Percentiles rank a stretch among this genome's conserved stretches.
Conservation (phyloP, 2,797 vertebrate species). For the Chrosomus eos region DNA sequence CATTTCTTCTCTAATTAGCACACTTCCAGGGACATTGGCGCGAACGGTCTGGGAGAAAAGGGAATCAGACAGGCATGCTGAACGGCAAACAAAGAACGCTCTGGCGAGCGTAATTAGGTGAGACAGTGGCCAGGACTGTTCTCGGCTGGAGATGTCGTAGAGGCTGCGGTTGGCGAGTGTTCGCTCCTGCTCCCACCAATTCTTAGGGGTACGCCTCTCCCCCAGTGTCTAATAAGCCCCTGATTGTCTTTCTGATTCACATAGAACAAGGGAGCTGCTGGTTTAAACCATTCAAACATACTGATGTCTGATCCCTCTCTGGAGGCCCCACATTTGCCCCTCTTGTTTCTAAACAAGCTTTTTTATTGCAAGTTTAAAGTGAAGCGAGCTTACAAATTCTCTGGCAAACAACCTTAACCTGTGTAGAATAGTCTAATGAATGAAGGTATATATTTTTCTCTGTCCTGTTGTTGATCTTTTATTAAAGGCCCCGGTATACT, state of each 20-base stretch:
- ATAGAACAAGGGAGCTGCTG: constrained; percentile 73
- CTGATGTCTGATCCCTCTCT: constrained; percentile 40
- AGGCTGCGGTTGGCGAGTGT: constrained; percentile 81
- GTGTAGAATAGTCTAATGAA: not conserved
- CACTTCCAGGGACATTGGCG: constrained; percentile 88
- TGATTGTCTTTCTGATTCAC: constrained; percentile 90
- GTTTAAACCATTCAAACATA: constrained; percentile 27
- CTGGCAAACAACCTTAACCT: not conserved
- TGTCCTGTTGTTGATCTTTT: constrained; percentile 2
- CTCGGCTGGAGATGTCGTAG: constrained; percentile 92
- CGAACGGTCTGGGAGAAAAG: constrained; percentile 85
- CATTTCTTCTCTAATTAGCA: constrained; percentile 99
- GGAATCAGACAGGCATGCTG: constrained; percentile 94
- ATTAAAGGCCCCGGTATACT: not conserved
- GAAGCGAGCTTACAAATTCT: not conserved
- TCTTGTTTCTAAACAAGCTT: not conserved
- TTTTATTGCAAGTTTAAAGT: not conserved
- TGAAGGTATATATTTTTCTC: not conserved
- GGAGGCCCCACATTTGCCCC: not conserved
- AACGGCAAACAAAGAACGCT: constrained; percentile 93
- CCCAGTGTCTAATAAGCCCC: constrained; percentile 90
- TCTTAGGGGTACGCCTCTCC: constrained; percentile 82
- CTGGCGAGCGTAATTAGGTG: constrained; percentile 92
- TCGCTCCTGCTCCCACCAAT: constrained; percentile 79
- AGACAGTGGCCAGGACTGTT: constrained; percentile 95